Conservation (phyloP, 2,888 invertebrate species). For the Drosophila sordidula region DNA sequence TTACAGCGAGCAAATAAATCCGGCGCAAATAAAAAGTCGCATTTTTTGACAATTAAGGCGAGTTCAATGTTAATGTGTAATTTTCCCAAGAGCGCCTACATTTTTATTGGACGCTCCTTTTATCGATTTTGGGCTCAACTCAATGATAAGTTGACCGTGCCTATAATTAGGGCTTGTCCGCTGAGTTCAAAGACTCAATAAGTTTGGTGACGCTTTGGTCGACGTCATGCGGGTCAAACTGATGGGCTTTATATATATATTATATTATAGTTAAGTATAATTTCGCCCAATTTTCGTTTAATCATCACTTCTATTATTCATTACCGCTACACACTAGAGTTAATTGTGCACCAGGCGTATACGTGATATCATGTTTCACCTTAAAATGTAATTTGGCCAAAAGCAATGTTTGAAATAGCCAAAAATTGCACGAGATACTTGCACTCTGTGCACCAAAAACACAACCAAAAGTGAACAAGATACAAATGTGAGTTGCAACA, state of each 20-base stretch:
- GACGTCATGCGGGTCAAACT: conserved; percentile 1
- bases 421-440: conserved; percentile 39
- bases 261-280: too few species aligned
- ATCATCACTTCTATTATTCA: too few species aligned
- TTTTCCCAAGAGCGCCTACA: not conserved
- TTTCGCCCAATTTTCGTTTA: too few species aligned
- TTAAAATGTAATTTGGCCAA: conserved; percentile 40
- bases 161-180: conserved; percentile 20
- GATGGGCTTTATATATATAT: too few species aligned
- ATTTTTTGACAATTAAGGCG: not conserved
- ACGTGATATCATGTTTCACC: conserved; percentile 52
- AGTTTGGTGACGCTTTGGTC: conserved; percentile 4
- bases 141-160: not conserved
- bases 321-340: not conserved
- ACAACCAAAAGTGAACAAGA: conserved; percentile 29
- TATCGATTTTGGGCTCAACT: conserved; percentile 8
- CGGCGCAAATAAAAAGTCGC: too few species aligned
- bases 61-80: conserved; percentile 14
- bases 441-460: conserved; percentile 6
- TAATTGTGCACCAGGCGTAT: conserved; percentile 40
- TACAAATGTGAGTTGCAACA: conserved; percentile 31
- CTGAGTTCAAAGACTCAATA: conserved; percentile 41
- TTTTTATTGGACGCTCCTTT: not conserved
- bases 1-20: too few species aligned
- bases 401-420: conserved; percentile 48